phyloP scores from a whole-genome alignment of 37 sponge, comb jelly and placozoan species.

The Spongilla lacustris region DNA sequence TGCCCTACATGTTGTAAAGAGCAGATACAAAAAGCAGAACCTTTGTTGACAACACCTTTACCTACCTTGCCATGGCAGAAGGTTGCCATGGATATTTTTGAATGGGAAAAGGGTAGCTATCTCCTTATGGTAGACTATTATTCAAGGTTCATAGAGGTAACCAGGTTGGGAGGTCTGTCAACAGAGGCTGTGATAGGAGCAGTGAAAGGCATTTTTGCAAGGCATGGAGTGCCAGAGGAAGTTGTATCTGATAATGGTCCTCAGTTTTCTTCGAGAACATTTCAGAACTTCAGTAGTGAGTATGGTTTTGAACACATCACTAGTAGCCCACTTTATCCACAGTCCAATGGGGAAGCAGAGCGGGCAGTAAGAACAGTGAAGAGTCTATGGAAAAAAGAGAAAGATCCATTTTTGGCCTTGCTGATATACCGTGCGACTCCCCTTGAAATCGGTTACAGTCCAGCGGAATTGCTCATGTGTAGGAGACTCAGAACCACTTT shows the following conservation, averaged over 20 bases:
- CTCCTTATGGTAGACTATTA: slow-evolving; percentile 67
- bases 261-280: slow-evolving; percentile 43
- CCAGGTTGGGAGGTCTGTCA: slow-evolving; percentile 9
- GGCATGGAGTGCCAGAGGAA: slow-evolving; percentile 65
- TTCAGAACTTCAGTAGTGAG: slow-evolving; percentile 28
- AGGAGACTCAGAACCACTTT: slow-evolving; percentile 36
- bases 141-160: slow-evolving; percentile 71
- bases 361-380: slow-evolving; percentile 49
- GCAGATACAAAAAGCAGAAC: slow-evolving; percentile 26
- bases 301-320: slow-evolving; percentile 66
- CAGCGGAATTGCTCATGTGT: slow-evolving; percentile 50
- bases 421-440: slow-evolving; percentile 51
- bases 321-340: slow-evolving; percentile 59
- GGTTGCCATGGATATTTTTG: slow-evolving; percentile 58
- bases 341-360: slow-evolving; percentile 76
- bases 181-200: slow-evolving; percentile 42
- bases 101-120: slow-evolving; percentile 25
- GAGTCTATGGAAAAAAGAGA: slow-evolving; percentile 40
- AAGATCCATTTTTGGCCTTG: slow-evolving; percentile 50
- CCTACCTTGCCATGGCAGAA: slow-evolving; percentile 67
- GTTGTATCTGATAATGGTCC: slow-evolving; percentile 80
- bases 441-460: slow-evolving; percentile 43
- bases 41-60: slow-evolving; percentile 10
- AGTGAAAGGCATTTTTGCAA: slow-evolving; percentile 58
- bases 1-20: slow-evolving; percentile 32